These are phyloP conservation scores for Trissolcus brochymenae DNA, from an alignment of 2,888 invertebrate species.

Conservation along the genomic window DNA sequence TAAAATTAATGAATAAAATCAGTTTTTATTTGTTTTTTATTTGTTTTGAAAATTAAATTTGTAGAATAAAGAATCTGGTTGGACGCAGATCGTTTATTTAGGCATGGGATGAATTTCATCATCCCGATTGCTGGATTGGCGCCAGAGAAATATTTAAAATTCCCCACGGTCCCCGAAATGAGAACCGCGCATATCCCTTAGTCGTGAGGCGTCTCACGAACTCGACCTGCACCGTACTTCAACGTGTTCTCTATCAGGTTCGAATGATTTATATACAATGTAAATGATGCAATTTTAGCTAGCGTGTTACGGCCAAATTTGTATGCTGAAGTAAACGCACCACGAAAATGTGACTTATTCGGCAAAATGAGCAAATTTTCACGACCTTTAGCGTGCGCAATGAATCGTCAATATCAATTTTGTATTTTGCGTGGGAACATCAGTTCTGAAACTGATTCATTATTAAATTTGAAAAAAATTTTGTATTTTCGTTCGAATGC, in stretches of 20 bases:
- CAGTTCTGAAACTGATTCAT: too few relatives aligned
- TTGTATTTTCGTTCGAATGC: too few relatives aligned
- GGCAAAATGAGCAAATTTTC: too few relatives aligned
- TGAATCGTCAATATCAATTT: too few relatives aligned
- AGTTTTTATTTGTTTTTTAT: too few relatives aligned
- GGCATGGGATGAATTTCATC: slow-evolving; percentile 62
- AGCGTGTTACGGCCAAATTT: slow-evolving; percentile 4
- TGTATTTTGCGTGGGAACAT: too few relatives aligned
- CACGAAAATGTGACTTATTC: too few relatives aligned
- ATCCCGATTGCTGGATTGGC: slow-evolving; percentile 63
- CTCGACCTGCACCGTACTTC: slow-evolving; percentile 17
- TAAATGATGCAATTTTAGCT: slow-evolving; percentile 24
- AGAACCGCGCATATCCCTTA: slow-evolving; percentile 37
- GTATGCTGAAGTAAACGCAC: neutral
- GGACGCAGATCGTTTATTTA: slow-evolving; percentile 15
- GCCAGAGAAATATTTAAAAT: slow-evolving; percentile 70
- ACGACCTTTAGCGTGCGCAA: too few relatives aligned
- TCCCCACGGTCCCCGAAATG: slow-evolving; percentile 59
- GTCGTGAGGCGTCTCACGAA: slow-evolving; percentile 25
- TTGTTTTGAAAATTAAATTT: neutral
- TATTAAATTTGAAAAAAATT: too few relatives aligned
- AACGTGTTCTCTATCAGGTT: slow-evolving; percentile 12
- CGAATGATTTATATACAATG: slow-evolving; percentile 20
- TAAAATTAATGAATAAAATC: too few relatives aligned
- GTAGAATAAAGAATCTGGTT: slow-evolving; percentile 14